These are phyloP conservation scores for Apotomis betuletana DNA, from an alignment of 2,888 invertebrate species.

Conservation along the genomic window DNA sequence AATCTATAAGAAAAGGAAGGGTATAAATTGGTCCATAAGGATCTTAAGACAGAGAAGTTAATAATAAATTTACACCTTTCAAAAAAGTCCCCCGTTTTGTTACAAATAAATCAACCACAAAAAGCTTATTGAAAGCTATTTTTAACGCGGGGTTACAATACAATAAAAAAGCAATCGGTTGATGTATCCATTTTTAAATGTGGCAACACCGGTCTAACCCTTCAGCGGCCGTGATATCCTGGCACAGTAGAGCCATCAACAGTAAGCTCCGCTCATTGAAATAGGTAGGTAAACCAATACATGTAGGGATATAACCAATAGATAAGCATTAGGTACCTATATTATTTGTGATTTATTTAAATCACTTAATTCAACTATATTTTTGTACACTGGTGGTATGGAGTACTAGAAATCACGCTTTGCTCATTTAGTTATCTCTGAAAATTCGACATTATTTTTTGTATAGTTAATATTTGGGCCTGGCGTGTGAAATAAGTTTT, in stretches of 20 bases:
- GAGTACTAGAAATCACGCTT: too few species aligned
- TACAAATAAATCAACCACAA: slow-evolving; percentile 62
- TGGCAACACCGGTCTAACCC: slow-evolving; percentile 63
- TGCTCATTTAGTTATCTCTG: too few species aligned
- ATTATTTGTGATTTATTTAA: too few species aligned
- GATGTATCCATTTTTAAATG: slow-evolving; percentile 74
- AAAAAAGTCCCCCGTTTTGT: slow-evolving; percentile 48
- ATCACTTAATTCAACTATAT: too few species aligned
- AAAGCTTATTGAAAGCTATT: slow-evolving; percentile 74
- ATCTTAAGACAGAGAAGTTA: slow-evolving; percentile 1
- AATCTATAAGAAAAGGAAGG: not conserved
- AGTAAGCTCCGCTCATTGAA: not conserved
- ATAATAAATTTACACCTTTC: slow-evolving; percentile 43
- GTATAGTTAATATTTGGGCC: too few species aligned
- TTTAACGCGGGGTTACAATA: slow-evolving; percentile 59
- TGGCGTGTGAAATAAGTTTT: too few species aligned
- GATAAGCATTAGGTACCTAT: too few species aligned
- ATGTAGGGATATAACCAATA: too few species aligned
- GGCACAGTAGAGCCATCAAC: not conserved
- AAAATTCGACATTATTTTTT: too few species aligned
- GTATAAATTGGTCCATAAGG: slow-evolving; percentile 10
- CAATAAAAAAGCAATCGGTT: slow-evolving; percentile 68
- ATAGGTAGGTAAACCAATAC: too few species aligned
- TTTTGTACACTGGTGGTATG: too few species aligned
- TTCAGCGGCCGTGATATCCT: slow-evolving; percentile 65